phyloP scores from a whole-genome alignment of 2,113 vertebrate genomes.

The Rhizomys pruinosus region DNA sequence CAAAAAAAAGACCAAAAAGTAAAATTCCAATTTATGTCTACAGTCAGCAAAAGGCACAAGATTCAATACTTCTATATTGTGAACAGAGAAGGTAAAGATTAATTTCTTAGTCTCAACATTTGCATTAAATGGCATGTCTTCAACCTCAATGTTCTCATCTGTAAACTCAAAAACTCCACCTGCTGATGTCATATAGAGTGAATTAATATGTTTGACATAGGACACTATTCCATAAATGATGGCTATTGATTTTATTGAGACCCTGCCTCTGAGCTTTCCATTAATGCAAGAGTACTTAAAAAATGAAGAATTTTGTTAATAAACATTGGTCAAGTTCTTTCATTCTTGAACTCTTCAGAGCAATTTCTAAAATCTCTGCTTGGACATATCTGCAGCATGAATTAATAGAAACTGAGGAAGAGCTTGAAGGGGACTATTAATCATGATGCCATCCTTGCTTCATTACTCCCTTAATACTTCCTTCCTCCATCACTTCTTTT shows the following conservation, averaged over 20 bases:
- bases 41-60: not conserved
- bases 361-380: not conserved
- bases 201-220: not conserved
- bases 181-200: not conserved
- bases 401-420: not conserved
- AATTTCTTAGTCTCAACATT: not conserved
- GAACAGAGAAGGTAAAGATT: not conserved
- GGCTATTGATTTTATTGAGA: not conserved
- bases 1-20: too few species aligned
- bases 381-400: not conserved
- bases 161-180: not conserved
- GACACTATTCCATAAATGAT: not conserved
- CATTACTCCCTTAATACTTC: rapidly evolving
- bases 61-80: not conserved
- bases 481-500: rapidly evolving
- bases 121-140: not conserved
- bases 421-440: not conserved
- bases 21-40: not conserved
- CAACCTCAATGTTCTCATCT: not conserved
- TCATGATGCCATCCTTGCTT: rapidly evolving
- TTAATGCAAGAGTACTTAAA: not conserved
- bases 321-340: not conserved
- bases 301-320: not conserved
- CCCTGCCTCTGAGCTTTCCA: not conserved
- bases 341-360: not conserved